These are phyloP conservation scores for Noctua pronuba DNA, from an alignment of 2,888 invertebrate species.

Conservation along the genomic window DNA sequence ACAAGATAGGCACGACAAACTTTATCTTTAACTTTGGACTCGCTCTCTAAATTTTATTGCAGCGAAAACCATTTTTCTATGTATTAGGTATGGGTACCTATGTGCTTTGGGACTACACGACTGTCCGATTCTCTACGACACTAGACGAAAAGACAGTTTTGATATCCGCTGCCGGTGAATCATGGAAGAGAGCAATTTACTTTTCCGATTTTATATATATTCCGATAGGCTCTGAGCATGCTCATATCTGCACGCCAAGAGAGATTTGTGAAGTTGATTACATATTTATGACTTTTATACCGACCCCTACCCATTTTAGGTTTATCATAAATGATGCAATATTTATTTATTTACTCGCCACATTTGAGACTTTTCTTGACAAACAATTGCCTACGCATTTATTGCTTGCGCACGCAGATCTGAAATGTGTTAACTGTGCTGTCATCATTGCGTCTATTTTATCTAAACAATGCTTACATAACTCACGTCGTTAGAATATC, in stretches of 20 bases:
- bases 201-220: no score
- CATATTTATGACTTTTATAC: not conserved
- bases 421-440: slow-evolving; percentile 5
- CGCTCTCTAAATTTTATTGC: no score
- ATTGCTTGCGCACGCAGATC: no score
- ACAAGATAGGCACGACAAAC: not conserved
- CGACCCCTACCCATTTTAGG: not conserved
- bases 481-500: not conserved
- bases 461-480: slow-evolving; percentile 4
- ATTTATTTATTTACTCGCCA: slow-evolving; percentile 5
- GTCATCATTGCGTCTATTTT: slow-evolving; percentile 7
- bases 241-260: not conserved
- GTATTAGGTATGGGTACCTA: no score
- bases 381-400: no score
- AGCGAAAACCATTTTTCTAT: no score
- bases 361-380: slow-evolving; percentile 15
- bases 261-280: not conserved
- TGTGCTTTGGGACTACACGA: not conserved
- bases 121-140: not conserved
- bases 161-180: not conserved
- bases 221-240: not conserved
- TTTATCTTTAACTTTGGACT: no score
- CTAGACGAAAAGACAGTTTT: not conserved
- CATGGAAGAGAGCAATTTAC: not conserved
- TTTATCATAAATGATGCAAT: slow-evolving; percentile 17